Conservation (phyloP, 2,113 vertebrate species). For the Garra rufa region DNA sequence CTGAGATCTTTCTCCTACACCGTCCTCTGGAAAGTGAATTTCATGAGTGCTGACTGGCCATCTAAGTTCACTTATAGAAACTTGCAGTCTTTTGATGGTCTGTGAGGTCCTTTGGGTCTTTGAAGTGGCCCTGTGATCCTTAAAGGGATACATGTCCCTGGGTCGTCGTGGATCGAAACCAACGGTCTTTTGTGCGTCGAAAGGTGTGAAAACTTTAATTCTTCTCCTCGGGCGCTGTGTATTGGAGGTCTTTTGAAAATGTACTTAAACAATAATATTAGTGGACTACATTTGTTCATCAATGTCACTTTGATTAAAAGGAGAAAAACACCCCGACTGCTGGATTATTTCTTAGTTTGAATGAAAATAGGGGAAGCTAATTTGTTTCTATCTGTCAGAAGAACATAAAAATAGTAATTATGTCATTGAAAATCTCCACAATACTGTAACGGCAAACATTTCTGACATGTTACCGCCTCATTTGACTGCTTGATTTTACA, state of each 20-base stretch:
- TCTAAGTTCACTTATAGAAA: constrained; percentile 57
- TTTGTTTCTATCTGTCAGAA: constrained; percentile 30
- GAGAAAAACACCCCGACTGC: constrained; percentile 33
- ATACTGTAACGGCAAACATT: not conserved
- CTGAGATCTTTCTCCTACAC: constrained; percentile 32
- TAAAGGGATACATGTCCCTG: constrained; percentile 56
- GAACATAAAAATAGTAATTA: constrained; percentile 1
- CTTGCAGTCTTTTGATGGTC: constrained; percentile 64
- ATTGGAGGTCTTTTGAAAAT: constrained; percentile 66
- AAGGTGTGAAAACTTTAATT: constrained; percentile 60
- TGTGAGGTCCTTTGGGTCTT: constrained; percentile 59
- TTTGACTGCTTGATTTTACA: not conserved
- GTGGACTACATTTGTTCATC: constrained; percentile 69
- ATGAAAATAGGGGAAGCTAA: constrained; percentile 42
- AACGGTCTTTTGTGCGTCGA: constrained; percentile 64
- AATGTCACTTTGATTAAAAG: constrained; percentile 71
- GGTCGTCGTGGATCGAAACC: constrained; percentile 70
- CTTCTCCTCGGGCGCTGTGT: constrained; percentile 49
- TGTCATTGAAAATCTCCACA: not conserved
- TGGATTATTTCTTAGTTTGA: constrained; percentile 35
- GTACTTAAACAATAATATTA: constrained; percentile 63
- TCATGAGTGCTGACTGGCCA: not conserved
- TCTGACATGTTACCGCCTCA: not conserved
- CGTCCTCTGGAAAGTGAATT: constrained; percentile 54
- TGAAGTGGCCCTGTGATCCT: constrained; percentile 69